phyloP scores from a whole-genome alignment of 2,113 vertebrate species.

The Puntigrus tetrazona region DNA sequence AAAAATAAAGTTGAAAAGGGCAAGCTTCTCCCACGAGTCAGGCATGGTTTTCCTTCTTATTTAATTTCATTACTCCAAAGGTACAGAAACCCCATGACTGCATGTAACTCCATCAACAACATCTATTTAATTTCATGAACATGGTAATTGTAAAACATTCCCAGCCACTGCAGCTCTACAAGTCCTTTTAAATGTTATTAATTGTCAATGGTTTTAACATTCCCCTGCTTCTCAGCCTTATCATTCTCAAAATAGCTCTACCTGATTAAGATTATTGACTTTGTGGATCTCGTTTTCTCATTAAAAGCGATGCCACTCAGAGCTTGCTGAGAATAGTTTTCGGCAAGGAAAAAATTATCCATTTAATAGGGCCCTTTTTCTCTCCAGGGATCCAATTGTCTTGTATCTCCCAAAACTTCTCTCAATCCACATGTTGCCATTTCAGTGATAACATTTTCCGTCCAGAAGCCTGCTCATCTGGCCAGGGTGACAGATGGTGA shows the following conservation, averaged over 20 bases:
- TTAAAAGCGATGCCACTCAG: neutral
- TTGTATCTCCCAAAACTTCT: neutral
- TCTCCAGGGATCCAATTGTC: slow-evolving; percentile 19
- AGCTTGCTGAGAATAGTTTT: slow-evolving; percentile 8
- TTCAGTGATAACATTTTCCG: slow-evolving; percentile 42
- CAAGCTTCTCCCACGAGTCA: neutral
- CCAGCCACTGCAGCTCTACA: neutral
- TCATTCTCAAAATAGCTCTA: slow-evolving; percentile 7
- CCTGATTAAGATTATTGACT: slow-evolving; percentile 22
- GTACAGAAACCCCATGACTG: slow-evolving; percentile 18
- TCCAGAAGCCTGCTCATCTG: slow-evolving; percentile 19
- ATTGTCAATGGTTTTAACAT: neutral
- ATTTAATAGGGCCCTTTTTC: slow-evolving; percentile 11
- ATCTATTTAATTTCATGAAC: neutral
- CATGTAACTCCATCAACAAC: neutral
- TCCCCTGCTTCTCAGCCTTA: neutral
- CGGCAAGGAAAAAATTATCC: neutral
- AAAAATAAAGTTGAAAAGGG: neutral
- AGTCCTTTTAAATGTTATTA: slow-evolving; percentile 1
- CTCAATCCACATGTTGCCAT: slow-evolving; percentile 29
- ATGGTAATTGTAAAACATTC: neutral
- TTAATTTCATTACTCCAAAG: slow-evolving; percentile 30
- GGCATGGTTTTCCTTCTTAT: neutral
- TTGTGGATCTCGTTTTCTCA: slow-evolving; percentile 34
- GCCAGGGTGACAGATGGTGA: slow-evolving; percentile 55